These are phyloP conservation scores for Fabriciana adippe DNA, from an alignment of 2,888 invertebrate species.

Conservation along the genomic window DNA sequence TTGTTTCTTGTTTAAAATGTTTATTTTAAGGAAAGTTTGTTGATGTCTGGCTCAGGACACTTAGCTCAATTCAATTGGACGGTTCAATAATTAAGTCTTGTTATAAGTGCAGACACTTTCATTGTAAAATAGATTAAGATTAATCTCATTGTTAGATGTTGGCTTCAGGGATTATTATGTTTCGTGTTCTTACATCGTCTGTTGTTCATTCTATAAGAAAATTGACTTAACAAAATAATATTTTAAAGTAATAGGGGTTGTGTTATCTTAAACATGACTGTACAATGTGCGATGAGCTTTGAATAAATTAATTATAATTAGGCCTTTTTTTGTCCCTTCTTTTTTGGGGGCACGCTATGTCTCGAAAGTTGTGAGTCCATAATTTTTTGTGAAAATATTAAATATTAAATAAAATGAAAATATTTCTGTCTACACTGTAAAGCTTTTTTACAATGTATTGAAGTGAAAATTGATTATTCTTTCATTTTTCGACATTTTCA, in stretches of 20 bases:
- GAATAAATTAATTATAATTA: too few relatives aligned
- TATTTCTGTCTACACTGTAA: too few relatives aligned
- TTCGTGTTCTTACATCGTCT: constrained; percentile 2
- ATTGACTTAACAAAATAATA: neutral
- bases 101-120: constrained; percentile 24
- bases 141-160: constrained; percentile 24
- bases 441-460: too few relatives aligned
- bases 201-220: neutral
- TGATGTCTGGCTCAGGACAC: constrained; percentile 46
- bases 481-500: too few relatives aligned
- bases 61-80: constrained; percentile 54
- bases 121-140: constrained; percentile 26
- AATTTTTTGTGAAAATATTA: too few relatives aligned
- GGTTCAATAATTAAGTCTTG: constrained; percentile 42
- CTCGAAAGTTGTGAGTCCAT: too few relatives aligned
- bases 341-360: too few relatives aligned
- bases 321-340: too few relatives aligned
- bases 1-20: constrained; percentile 13
- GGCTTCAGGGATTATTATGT: constrained; percentile 13
- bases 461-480: too few relatives aligned
- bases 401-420: too few relatives aligned
- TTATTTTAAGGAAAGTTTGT: constrained; percentile 52
- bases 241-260: neutral
- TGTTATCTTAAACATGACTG: too few relatives aligned
- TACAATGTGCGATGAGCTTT: too few relatives aligned